Base-by-base conservation (phyloP, 1,140 invertebrate species). In the Nephotettix cincticeps region DNA sequence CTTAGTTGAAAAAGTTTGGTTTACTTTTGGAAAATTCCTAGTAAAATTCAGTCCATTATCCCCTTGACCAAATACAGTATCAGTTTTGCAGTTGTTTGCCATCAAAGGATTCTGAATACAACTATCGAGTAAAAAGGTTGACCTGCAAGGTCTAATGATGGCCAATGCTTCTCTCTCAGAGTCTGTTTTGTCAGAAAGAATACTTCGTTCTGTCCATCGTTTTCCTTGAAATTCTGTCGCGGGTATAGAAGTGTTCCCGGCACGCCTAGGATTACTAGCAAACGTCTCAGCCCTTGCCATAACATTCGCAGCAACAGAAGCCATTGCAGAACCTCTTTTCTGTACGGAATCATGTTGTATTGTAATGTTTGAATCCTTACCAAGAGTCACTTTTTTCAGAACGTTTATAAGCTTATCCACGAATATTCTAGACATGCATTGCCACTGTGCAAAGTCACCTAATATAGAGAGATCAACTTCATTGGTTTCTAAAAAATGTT, bases 381-480 rank as follows among this genome's bases (percentile, higher is more conserved):
- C n/a, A 25, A 6, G 21, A 27, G 27, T 27, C 13, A 61, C 9
- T 9, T 25, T 27, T 9, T 61, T 61, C 56, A 61, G 23, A 1
- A 61, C 27, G 9, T 27, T 21, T 13, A 61, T 29, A 1, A 61
- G 13, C 25, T 45, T 43, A 9, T 67, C 64, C 9, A 45, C 27
- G 21, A 67, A 67, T 36, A 67, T 23, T 27, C 64, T 19, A 23
- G 64, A 25, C 1, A 21, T 29, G 30, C 36, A 6, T 45, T 67
- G 64, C 64, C 64, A 67, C 17, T 43, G 32, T 27, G 17, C 14
- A 45, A 67, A 67, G 1, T 67, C 32, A 14, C 45, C 21, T 25
- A 43, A 1, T 43, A 67, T 14, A n/a, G 23, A 19, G 14, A 13
- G 32, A 45, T 67, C 64, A 43, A 43, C 3, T 6, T 23, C 25